Evolutionary conservation across 2,113 vertebrate genomes (phyloP).

Genomic region (Hiodon tergisus): DNA sequence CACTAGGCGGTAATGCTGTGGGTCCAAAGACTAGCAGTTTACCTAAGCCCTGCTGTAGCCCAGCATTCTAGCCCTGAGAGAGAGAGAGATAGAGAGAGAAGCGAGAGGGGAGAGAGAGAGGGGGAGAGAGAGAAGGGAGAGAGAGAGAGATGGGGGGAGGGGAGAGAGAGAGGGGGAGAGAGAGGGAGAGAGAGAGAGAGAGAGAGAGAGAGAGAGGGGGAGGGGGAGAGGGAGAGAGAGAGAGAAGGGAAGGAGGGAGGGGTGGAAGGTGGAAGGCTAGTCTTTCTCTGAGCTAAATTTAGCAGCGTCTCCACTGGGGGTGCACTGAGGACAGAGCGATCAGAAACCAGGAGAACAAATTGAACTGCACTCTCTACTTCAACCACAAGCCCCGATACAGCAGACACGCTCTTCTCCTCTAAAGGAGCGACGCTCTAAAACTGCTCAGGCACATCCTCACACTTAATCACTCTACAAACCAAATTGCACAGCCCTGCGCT

Average conservation of each 20-base stretch:
- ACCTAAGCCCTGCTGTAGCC: too few relatives aligned
- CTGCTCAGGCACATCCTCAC: neutral
- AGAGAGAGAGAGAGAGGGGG: neutral
- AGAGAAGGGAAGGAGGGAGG: neutral
- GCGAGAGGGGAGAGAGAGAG: too few relatives aligned
- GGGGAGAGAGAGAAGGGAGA: too few relatives aligned
- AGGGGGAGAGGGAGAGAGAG: neutral
- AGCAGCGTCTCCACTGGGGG: constrained; percentile 2
- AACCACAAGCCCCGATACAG: neutral
- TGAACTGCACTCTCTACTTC: neutral
- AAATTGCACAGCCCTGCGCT: neutral
- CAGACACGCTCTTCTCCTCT: too few relatives aligned
- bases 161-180: too few relatives aligned
- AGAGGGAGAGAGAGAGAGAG: neutral
- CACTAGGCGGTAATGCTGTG: too few relatives aligned
- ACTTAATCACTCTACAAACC: neutral
- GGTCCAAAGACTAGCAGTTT: too few relatives aligned
- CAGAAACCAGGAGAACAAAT: constrained; percentile 1
- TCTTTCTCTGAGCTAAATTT: constrained; percentile 17
- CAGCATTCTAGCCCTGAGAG: neutral
- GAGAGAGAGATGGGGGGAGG: neutral
- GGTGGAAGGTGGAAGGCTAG: neutral
- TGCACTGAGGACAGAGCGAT: constrained; percentile 5
- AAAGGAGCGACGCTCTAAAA: too few relatives aligned
- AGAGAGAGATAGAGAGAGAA: neutral